Evolutionary conservation across 2,797 vertebrate genomes (phyloP).

Genomic region (Enoplosus armatus): DNA sequence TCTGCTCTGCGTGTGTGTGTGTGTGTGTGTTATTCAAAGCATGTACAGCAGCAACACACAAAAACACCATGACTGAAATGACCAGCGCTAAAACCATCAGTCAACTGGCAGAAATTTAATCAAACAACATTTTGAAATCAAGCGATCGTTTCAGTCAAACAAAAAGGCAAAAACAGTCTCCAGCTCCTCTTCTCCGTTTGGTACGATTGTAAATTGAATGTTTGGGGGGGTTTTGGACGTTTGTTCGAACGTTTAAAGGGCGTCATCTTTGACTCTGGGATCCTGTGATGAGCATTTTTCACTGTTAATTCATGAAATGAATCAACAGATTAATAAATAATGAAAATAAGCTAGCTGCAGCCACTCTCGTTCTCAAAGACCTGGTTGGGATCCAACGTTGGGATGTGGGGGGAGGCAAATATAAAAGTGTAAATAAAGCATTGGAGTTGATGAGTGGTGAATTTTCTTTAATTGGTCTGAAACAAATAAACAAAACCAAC

Average conservation of each 20-base stretch:
- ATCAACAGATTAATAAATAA: neutral
- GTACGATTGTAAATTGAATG: neutral
- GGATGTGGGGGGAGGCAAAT: neutral
- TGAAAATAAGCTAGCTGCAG: neutral
- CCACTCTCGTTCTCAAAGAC: neutral
- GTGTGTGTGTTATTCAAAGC: conserved; percentile 36
- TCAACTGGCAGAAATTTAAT: neutral
- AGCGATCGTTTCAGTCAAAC: neutral
- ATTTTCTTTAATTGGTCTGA: neutral
- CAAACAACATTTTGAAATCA: neutral
- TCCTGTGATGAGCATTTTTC: neutral
- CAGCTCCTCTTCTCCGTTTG: neutral
- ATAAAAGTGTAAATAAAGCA: neutral
- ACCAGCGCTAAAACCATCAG: neutral
- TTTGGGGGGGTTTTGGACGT: neutral
- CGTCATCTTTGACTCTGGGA: neutral
- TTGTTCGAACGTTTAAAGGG: neutral
- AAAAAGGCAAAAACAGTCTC: neutral
- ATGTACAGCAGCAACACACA: conserved; percentile 6
- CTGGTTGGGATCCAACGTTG: neutral
- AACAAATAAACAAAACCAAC: neutral
- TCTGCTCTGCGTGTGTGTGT: conserved; percentile 25
- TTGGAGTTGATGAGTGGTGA: neutral
- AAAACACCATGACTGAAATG: neutral
- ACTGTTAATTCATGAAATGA: neutral